Conservation (phyloP, 2,888 invertebrate genomes). For the Cephus pulcher region DNA sequence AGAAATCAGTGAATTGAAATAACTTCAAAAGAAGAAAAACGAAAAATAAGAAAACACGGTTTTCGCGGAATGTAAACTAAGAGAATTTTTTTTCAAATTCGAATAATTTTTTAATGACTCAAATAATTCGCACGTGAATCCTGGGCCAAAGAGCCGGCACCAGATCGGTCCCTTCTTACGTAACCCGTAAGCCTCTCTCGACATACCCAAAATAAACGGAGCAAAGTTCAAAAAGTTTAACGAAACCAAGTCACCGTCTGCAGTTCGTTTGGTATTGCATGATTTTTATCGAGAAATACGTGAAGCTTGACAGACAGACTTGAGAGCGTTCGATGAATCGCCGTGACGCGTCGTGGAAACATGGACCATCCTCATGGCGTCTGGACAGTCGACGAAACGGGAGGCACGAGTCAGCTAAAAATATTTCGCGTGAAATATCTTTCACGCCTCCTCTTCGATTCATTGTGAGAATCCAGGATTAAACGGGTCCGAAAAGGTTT, state of each 20-base stretch:
- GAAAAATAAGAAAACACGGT: background rate
- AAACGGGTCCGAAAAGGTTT: background rate
- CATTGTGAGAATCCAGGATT: background rate
- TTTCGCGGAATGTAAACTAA: background rate
- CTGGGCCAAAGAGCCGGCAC: constrained; percentile 22
- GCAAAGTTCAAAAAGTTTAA: constrained; percentile 17
- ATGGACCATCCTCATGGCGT: background rate
- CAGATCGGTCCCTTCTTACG: constrained; percentile 13
- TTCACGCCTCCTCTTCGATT: background rate
- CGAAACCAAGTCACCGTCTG: background rate
- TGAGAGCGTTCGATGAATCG: background rate
- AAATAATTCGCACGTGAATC: constrained; percentile 20
- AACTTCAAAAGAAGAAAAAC: background rate
- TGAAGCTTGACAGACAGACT: background rate
- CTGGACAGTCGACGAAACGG: background rate
- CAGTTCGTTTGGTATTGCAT: background rate
- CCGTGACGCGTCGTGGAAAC: background rate
- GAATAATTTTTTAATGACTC: constrained; percentile 14
- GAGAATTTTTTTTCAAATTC: background rate
- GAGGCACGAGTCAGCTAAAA: background rate
- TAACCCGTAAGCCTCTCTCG: constrained; percentile 11
- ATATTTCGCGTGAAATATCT: background rate
- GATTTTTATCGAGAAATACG: background rate
- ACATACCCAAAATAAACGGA: constrained; percentile 35
- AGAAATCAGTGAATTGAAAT: background rate